Evolutionary conservation across 2,113 vertebrate species (phyloP).

Genomic region (Seriola aureovittata): DNA sequence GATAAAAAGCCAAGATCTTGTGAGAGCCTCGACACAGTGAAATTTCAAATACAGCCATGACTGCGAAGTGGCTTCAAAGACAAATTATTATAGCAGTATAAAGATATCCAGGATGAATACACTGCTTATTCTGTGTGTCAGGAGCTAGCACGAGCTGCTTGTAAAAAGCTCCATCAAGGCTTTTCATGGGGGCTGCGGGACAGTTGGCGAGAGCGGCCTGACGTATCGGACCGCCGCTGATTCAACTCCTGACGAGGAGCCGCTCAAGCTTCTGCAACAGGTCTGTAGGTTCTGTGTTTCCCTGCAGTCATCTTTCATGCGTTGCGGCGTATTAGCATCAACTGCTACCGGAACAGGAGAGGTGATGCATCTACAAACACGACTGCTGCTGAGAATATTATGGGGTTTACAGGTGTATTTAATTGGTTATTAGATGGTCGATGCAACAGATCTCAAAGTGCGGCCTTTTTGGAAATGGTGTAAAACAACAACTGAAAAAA

Average conservation of each 20-base stretch:
- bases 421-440: too few species aligned
- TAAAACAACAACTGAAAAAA: too few species aligned
- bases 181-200: slow-evolving; percentile 9
- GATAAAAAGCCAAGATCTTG: slow-evolving; percentile 67
- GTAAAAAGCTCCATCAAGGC: slow-evolving; percentile 35
- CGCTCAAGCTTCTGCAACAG: neutral
- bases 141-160: slow-evolving; percentile 25
- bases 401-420: too few species aligned
- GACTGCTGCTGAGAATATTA: too few species aligned
- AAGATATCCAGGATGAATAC: slow-evolving; percentile 49
- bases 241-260: slow-evolving; percentile 3
- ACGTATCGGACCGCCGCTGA: neutral
- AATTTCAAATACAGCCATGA: slow-evolving; percentile 57
- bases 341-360: neutral
- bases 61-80: slow-evolving; percentile 39
- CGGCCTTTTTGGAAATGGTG: too few species aligned
- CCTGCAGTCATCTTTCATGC: too few species aligned
- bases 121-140: slow-evolving; percentile 41
- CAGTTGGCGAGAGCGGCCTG: neutral
- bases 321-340: too few species aligned
- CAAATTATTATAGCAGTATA: slow-evolving; percentile 47
- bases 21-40: slow-evolving; percentile 57
- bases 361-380: too few species aligned
- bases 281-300: neutral
- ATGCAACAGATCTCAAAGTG: too few species aligned